Base-by-base conservation (phyloP, 2,888 invertebrate species). In the Pandemis heparana region DNA sequence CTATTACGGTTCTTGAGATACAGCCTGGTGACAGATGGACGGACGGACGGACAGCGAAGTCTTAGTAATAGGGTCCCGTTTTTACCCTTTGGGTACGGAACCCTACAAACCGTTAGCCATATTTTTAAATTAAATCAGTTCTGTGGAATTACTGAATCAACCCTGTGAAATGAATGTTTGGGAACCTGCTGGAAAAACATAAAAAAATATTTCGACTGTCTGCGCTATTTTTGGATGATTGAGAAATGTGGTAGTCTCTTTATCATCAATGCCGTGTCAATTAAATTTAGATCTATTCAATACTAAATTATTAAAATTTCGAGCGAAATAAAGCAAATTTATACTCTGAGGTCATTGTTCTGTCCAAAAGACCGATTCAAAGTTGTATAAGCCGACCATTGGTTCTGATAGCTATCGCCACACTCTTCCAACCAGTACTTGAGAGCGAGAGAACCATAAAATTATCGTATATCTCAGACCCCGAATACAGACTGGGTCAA, bases 381-480 rank as follows among this genome's bases (percentile, higher is more conserved):
- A 66, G 66, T 67, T 71, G 61, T 71, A 67, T 66, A 67, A 71
- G 71, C 61, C 66, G n/a, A 53, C 60, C 66, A 67, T 72, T 71
- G 59, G 60, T 48, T 71, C 65, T 65, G 65, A 71, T 71, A 60
- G 65, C 71, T 71, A 41, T 60, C 9, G 39, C 71, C 56, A 16
- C 59, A 23, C 71, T 65, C 23, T 39, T 61, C 43, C 59, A 43
- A 43, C 62, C 8, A 9, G 12, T 38, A 43, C 0, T 51, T 14
- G 53, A 6, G 38, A 67, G 32, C 14, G 62, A 39, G 72, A 72
- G n/a, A 48, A 10, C 14, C 9, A 53, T 56, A 53, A 62, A 72
- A 62, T 62, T 16, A 71, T 66, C 66, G 61, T 53, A 71, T 71
- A 66, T 71, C 43, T 61, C 66, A 61, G 51, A 71, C 53, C 65